phyloP scores from a whole-genome alignment of 2,797 vertebrate genomes.

The Numenius phaeopus region DNA sequence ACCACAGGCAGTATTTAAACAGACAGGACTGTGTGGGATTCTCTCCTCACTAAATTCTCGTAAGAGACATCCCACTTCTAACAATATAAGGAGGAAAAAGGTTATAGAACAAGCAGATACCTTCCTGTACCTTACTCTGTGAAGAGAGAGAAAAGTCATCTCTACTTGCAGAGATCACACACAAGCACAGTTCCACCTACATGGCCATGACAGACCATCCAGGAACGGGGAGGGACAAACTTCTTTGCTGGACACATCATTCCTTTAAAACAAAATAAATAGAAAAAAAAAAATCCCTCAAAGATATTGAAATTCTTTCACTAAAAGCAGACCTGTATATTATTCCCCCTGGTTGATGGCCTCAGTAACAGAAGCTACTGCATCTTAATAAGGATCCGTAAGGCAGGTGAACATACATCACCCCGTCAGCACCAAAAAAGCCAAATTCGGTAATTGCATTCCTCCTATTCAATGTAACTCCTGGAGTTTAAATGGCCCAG shows the following conservation, averaged over 20 bases:
- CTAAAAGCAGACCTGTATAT: not conserved
- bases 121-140: not conserved
- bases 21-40: conserved; percentile 38
- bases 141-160: not conserved
- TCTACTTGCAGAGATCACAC: not conserved
- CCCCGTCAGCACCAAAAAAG: not conserved
- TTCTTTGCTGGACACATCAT: not conserved
- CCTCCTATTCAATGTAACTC: accelerated
- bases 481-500: not conserved
- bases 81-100: not conserved
- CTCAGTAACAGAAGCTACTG: not conserved
- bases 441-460: accelerated
- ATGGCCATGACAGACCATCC: accelerated
- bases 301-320: not conserved
- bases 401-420: not conserved
- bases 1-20: conserved; percentile 73
- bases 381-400: not conserved
- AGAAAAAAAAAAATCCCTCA: not conserved
- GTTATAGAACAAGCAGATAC: not conserved
- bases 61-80: conserved; percentile 51
- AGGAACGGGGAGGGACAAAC: not conserved
- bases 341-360: not conserved
- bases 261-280: not conserved
- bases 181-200: not conserved
- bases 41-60: conserved; percentile 43